Base-by-base conservation (phyloP, 1,140 invertebrate species). In the Bathynomus jamesi region DNA sequence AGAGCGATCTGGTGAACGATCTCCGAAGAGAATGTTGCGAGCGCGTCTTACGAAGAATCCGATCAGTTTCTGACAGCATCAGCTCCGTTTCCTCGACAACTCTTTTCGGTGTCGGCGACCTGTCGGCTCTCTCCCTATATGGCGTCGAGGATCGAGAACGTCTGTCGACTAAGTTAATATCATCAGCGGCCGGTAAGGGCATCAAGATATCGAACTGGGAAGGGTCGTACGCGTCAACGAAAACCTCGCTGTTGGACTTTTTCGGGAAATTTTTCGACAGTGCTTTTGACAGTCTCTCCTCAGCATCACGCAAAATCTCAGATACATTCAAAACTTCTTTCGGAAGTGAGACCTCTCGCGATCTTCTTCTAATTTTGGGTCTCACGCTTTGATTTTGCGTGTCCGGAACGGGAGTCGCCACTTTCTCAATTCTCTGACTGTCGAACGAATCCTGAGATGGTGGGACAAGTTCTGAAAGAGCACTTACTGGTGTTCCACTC, bases 191-290 rank as follows among this genome's bases (percentile, higher is more conserved):
- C 2, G 75, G 75, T 7, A 76, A 67, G 28, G 75, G 75, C 75
- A 76, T 76, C 24, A 76, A 64, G 3, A 70, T 76, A 61, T 76
- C 75, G 24, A 76, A 53, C 28, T 73, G 75, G 10, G 72, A 73
- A 2, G 72, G 69, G 66, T 76, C 75, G n/a, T 73, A 53, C 10
- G 71, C 71, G 62, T 76, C 75, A 21, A 68, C 69, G 62, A 62
- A 76, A 0, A 72, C 68, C 32, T 76, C 74, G 5, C 67, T 65
- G 27, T 71, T 69, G 30, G 5, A 5, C 11, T 5, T 11, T 5
- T 11, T 53, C 21, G 40, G 40, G 2, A 21, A 53, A 53, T 53
- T 5, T 53, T 53, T 53, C 5, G 40, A 53, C 40, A 53, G 21
- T 5, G 40, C 40, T 53, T 21, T 1, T 53, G 40, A 53, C 21